Conservation (phyloP, 2,113 vertebrate genomes). For the western clawed frog (Xenopus tropicalis) region UCB_Xtro_10.0 CM004443.2:95065001-95065500, state of each 20-base stretch:
- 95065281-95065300: slow-evolving; percentile 14
- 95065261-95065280: slow-evolving; percentile 31
- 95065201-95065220: slow-evolving; percentile 15
- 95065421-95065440: too few relatives aligned
- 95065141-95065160: slow-evolving; percentile 39
- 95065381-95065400: too few relatives aligned
- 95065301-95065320: slow-evolving; percentile 31
- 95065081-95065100: slow-evolving; percentile 3
- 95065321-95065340: slow-evolving; percentile 30
- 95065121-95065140: slow-evolving; percentile 19
- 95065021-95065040: slow-evolving; percentile 38
- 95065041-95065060: slow-evolving; percentile 39
- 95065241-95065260: slow-evolving; percentile 17
- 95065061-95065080: slow-evolving; percentile 24
- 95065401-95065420: too few relatives aligned
- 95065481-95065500: too few relatives aligned
- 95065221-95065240: slow-evolving; percentile 38
- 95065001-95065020: not conserved
- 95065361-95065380: too few relatives aligned
- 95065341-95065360: too few relatives aligned
- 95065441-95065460: too few relatives aligned
- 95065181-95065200: slow-evolving; percentile 25
- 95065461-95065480: too few relatives aligned
- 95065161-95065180: slow-evolving; percentile 2
- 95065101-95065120: slow-evolving; percentile 14